Conservation (phyloP, 1,140 invertebrate species). For the Sminthurinus signatus region DNA sequence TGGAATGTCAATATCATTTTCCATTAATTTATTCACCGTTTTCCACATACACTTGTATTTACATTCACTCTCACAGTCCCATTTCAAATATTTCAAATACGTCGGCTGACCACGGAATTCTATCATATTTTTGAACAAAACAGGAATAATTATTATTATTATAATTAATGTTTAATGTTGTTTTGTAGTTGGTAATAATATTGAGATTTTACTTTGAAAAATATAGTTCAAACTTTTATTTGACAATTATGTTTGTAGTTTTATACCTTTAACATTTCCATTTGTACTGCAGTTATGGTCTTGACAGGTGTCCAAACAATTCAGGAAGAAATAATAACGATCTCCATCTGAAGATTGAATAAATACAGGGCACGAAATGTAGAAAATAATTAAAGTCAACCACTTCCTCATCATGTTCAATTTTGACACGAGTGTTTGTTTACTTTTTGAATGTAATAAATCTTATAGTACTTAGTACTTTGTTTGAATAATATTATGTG, state of each 20-base stretch:
- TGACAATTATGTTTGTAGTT: background rate
- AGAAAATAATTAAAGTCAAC: too few species aligned
- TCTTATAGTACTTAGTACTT: too few species aligned
- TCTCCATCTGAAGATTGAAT: background rate
- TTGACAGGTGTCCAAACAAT: background rate
- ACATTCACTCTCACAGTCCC: constrained; percentile 77
- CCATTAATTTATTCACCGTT: constrained; percentile 70
- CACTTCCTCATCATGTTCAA: too few species aligned
- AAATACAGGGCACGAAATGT: background rate
- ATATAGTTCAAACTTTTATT: background rate
- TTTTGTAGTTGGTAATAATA: background rate
- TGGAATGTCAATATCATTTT: constrained; percentile 62
- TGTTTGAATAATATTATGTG: too few species aligned
- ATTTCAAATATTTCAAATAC: constrained; percentile 55
- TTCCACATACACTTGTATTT: constrained; percentile 89
- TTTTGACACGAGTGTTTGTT: too few species aligned
- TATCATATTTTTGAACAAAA: background rate
- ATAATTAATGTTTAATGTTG: too few species aligned
- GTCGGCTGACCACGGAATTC: constrained; percentile 49
- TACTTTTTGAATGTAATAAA: too few species aligned
- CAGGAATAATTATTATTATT: background rate
- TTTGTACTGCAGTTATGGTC: background rate
- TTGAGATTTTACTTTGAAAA: background rate
- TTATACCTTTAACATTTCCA: too few species aligned
- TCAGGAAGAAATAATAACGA: background rate